Conservation (phyloP, 2,888 invertebrate species). For the Athrips mouffetella region DNA sequence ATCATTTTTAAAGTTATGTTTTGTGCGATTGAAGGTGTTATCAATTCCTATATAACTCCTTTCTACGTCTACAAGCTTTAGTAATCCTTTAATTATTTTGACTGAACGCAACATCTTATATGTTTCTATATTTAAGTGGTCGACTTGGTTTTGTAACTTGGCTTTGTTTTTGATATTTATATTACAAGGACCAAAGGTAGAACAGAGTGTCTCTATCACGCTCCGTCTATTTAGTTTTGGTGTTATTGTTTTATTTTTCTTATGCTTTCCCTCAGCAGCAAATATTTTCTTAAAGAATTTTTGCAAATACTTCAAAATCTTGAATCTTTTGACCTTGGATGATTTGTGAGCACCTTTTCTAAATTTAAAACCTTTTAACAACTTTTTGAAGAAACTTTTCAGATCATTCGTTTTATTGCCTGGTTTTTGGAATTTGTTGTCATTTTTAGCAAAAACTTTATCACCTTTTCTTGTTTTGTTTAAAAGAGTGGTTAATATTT, state of each 20-base stretch:
- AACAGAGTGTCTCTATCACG: slow-evolving; percentile 44
- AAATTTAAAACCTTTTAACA: slow-evolving; percentile 26
- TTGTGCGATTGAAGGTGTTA: slow-evolving; percentile 15
- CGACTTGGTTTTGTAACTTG: slow-evolving; percentile 42
- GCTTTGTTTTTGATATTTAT: slow-evolving; percentile 32
- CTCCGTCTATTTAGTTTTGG: slow-evolving; percentile 32
- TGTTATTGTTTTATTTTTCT: slow-evolving; percentile 22
- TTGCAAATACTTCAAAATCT: slow-evolving; percentile 44
- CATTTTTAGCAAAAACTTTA: slow-evolving; percentile 16
- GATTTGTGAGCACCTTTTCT: slow-evolving; percentile 24
- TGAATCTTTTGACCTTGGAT: slow-evolving; percentile 31
- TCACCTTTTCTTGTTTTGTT: slow-evolving; percentile 12
- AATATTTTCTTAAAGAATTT: slow-evolving; percentile 49
- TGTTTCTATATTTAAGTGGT: slow-evolving; percentile 45
- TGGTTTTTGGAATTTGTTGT: background rate
- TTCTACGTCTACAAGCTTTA: slow-evolving; percentile 38
- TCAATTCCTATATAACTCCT: slow-evolving; percentile 17
- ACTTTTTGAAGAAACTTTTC: slow-evolving; percentile 26
- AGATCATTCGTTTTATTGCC: slow-evolving; percentile 24
- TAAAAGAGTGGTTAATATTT: slow-evolving; percentile 20
- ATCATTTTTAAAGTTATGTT: slow-evolving; percentile 29
- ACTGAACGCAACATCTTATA: slow-evolving; percentile 45
- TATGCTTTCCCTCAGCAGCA: slow-evolving; percentile 23
- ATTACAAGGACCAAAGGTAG: slow-evolving; percentile 44
- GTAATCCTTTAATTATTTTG: slow-evolving; percentile 50